Conservation (phyloP, 2,888 invertebrate species). For the Listrodromus nycthemerus region DNA sequence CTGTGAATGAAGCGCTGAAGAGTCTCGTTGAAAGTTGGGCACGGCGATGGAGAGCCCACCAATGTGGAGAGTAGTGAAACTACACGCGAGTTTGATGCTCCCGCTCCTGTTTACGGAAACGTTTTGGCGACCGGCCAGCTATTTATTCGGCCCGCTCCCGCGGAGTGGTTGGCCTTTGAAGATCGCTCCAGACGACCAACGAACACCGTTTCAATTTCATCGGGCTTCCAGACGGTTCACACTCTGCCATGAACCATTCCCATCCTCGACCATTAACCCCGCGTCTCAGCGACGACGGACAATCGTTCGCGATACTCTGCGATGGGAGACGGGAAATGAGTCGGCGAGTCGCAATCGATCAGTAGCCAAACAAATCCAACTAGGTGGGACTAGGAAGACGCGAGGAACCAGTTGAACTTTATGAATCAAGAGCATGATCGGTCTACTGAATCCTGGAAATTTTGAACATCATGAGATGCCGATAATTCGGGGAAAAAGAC, state of each 20-base stretch:
- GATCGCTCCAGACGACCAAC: slow-evolving; percentile 44
- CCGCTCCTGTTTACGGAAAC: slow-evolving; percentile 36
- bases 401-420: no score
- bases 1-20: slow-evolving; percentile 30
- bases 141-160: slow-evolving; percentile 65
- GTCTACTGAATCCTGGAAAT: no score
- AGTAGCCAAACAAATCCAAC: no score
- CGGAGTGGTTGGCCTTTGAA: slow-evolving; percentile 60
- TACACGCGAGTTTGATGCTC: slow-evolving; percentile 46
- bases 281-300: background rate
- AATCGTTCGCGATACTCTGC: background rate
- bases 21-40: slow-evolving; percentile 44
- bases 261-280: background rate
- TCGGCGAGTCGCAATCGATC: no score
- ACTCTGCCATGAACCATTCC: background rate
- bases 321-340: no score
- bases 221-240: slow-evolving; percentile 9
- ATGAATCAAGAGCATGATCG: no score
- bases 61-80: slow-evolving; percentile 30
- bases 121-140: slow-evolving; percentile 62
- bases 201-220: slow-evolving; percentile 43
- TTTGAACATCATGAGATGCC: no score
- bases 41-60: slow-evolving; percentile 6
- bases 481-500: no score
- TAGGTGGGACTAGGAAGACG: no score